Conservation (phyloP, 2,888 invertebrate species). For the Erebia ligea region DNA sequence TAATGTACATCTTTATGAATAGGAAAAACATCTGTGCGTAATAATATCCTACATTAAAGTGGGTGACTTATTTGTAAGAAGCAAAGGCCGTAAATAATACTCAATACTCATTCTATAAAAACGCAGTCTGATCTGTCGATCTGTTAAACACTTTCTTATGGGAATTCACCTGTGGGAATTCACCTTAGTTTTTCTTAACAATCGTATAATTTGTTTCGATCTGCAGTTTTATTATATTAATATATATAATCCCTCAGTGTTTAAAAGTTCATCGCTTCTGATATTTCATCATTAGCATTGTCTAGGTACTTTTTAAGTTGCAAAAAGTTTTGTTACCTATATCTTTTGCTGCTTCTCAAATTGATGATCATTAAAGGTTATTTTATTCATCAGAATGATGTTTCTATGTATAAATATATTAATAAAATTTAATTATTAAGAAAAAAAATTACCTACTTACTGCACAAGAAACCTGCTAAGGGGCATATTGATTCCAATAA, state of each 20-base stretch:
- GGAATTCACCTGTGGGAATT: background rate
- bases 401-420: too few relatives aligned
- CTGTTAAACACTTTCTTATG: constrained; percentile 9
- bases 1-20: background rate
- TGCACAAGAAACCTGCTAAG: background rate
- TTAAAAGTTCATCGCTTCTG: background rate
- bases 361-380: too few relatives aligned
- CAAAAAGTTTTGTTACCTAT: background rate
- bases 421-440: too few relatives aligned
- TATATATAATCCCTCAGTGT: background rate
- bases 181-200: background rate
- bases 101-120: background rate
- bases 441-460: background rate
- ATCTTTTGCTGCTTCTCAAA: too few relatives aligned
- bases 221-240: background rate
- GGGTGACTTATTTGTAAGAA: background rate
- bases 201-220: background rate
- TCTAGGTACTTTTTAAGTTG: background rate
- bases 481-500: too few relatives aligned
- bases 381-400: too few relatives aligned
- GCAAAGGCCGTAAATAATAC: background rate
- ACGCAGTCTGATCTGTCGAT: background rate
- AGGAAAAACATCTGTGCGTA: background rate
- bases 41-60: background rate
- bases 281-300: background rate